Conservation (phyloP, 2,888 invertebrate genomes). For the Amiota communis region DNA sequence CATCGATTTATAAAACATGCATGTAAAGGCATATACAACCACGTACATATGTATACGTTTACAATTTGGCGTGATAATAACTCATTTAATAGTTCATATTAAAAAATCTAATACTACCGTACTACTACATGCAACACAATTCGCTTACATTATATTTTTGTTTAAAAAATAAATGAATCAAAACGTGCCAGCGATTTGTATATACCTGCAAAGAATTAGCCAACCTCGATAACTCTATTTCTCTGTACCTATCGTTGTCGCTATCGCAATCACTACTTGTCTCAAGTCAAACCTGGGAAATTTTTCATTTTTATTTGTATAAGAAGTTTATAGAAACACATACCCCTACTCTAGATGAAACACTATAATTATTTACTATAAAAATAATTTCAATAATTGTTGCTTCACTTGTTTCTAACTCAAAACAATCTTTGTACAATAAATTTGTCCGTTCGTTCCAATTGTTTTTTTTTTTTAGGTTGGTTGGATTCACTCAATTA, state of each 20-base stretch:
- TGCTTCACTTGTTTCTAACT: slow-evolving; percentile 53
- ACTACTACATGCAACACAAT: too few relatives aligned
- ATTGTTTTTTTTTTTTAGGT: slow-evolving; percentile 35
- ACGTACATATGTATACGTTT: slow-evolving; percentile 31
- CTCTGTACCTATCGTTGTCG: not conserved
- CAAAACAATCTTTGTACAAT: not conserved
- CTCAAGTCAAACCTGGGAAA: too few relatives aligned
- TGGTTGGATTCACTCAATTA: slow-evolving; percentile 69
- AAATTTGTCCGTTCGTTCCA: not conserved
- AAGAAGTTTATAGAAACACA: too few relatives aligned
- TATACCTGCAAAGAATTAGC: too few relatives aligned
- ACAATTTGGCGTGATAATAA: slow-evolving; percentile 71
- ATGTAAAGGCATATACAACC: too few relatives aligned
- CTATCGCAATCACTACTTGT: too few relatives aligned
- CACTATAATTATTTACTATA: slow-evolving; percentile 64
- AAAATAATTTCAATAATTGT: slow-evolving; percentile 68
- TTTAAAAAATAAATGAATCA: too few relatives aligned
- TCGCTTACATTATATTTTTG: too few relatives aligned
- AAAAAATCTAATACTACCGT: slow-evolving; percentile 39
- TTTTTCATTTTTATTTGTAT: too few relatives aligned
- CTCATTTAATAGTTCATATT: slow-evolving; percentile 68
- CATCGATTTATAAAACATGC: too few relatives aligned
- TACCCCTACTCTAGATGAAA: slow-evolving; percentile 4
- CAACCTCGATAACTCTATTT: too few relatives aligned
- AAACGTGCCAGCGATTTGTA: too few relatives aligned